Base-by-base conservation (phyloP, 1,140 invertebrate species). In the Heliconius melpomene region DNA sequence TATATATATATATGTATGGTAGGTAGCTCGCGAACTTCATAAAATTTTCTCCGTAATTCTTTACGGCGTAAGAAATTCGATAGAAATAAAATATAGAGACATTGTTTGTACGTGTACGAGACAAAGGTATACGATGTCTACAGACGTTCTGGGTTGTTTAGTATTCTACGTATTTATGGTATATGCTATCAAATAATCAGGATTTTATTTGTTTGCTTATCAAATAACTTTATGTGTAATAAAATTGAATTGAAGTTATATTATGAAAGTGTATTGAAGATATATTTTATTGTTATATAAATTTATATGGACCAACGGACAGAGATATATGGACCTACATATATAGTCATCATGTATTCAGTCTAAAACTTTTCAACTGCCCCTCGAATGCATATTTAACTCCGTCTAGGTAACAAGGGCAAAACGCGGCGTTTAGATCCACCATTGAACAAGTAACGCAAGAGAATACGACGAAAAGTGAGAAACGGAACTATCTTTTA, bases 11-110 rank as follows among this genome's bases (percentile, higher is more conserved):
- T 66, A 66, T 16, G 13, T 66, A 60, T 23, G 54, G n/a, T 60
- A 60, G 20, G n/a, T 57, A 46, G 32, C n/a, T 66, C 74, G 11
- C 7, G 70, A 72, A 78, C 70, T 72, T 78, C 76, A 78, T 78
- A 78, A 78, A 78, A 78, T 57, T 72, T 78, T 29, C 32, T 23
- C 36, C 29, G 46, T 75, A 72, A 78, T 72, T 29, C 50, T 72
- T 78, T 78, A 75, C n/a, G 74, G 13, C 3, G 16, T 75, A 54
- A 3, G 52, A 75, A 57, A 75, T 75, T 32, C 52, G 52, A 75
- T 75, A 60, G 20, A 74, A 57, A 75, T 75, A 75, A 75, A 75
- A 75, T 32, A 75, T 36, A 54, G 23, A 32, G 50, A 32, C 50
- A 75, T 75, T 50, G 38, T 74, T 75, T 75, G 57, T 57, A 66